These are phyloP conservation scores for Pseudochromis fuscus DNA, from an alignment of 2,797 vertebrate genomes.

Conservation along the genomic window DNA sequence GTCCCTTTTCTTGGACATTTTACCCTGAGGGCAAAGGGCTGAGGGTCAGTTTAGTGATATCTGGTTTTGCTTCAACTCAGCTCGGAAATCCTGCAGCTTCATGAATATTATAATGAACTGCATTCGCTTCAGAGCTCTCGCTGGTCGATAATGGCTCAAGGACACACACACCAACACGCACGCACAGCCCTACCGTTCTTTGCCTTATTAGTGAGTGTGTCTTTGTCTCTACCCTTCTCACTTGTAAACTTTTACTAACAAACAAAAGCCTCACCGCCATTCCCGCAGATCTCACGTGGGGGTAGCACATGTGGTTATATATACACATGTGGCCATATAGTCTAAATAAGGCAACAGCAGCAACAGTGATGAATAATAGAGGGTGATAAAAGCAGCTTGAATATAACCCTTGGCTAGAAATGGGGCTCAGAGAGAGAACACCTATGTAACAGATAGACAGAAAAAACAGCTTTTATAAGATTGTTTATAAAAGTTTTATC, in stretches of 20 bases:
- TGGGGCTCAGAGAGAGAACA: conserved; percentile 1
- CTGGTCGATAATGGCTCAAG: conserved; percentile 47
- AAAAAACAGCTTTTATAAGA: conserved; percentile 7
- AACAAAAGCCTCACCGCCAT: conserved; percentile 24
- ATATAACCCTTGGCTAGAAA: conserved; percentile 22
- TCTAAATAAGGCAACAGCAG: conserved; percentile 67
- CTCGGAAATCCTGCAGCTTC: conserved; percentile 60
- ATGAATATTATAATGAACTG: conserved; percentile 74
- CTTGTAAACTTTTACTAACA: conserved; percentile 7
- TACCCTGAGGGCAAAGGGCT: conserved; percentile 33
- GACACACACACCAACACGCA: conserved; percentile 7
- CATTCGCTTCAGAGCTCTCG: conserved; percentile 45
- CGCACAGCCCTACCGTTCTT: background rate
- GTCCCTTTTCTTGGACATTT: conserved; percentile 28
- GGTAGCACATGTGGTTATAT: conserved; percentile 49
- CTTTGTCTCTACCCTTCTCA: conserved; percentile 8
- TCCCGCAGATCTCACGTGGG: conserved; percentile 42
- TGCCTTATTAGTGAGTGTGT: background rate
- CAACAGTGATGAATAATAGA: conserved; percentile 73
- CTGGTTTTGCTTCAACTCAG: conserved; percentile 38
- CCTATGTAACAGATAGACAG: background rate
- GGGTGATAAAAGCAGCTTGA: conserved; percentile 57
- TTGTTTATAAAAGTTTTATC: background rate
- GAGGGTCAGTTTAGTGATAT: conserved; percentile 62
- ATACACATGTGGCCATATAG: conserved; percentile 46